A percentile compares a stretch with the other conserved stretches of the same genome.
Conservation (phyloP, 2,113 vertebrate species). For the Microcebus ravelobensis region DNA sequence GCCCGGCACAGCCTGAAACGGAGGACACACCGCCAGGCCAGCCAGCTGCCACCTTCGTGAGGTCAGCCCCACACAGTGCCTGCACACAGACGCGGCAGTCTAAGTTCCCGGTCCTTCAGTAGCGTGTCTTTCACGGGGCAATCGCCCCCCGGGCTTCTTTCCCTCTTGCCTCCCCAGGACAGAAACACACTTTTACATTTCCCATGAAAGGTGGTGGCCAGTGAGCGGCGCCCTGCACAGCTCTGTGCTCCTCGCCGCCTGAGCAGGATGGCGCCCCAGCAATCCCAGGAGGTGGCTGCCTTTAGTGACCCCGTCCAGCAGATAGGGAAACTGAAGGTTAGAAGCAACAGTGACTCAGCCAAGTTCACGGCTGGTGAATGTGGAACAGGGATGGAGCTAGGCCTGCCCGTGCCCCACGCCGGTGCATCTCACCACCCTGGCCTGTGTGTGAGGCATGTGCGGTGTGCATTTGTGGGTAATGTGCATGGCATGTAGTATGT, state of each 20-base stretch:
- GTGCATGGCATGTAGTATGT: too few species aligned
- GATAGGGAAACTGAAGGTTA: not conserved
- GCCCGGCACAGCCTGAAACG: not conserved
- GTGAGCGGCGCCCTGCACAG: rapidly evolving
- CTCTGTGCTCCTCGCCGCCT: not conserved
- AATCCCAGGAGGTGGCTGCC: rapidly evolving
- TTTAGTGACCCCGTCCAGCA: not conserved
- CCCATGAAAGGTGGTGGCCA: not conserved
- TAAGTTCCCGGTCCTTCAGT: rapidly evolving
- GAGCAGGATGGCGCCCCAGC: rapidly evolving
- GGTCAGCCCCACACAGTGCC: not conserved
- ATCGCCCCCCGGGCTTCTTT: rapidly evolving
- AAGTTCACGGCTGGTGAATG: rapidly evolving
- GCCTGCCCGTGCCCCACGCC: not conserved
- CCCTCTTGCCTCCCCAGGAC: not conserved
- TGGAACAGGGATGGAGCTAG: not conserved
- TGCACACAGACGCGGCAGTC: rapidly evolving
- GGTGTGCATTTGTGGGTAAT: too few species aligned
- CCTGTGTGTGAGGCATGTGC: not conserved
- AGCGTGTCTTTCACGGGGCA: rapidly evolving
- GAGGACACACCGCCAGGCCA: not conserved
- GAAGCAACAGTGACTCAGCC: rapidly evolving
- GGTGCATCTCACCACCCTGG: not conserved
- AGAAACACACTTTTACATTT: not conserved
- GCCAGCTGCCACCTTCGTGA: not conserved